A percentile compares a stretch with the other conserved stretches of the same genome.
Evolutionary conservation across 2,888 invertebrate species (phyloP).

Genomic region (Sesamia inferens): DNA sequence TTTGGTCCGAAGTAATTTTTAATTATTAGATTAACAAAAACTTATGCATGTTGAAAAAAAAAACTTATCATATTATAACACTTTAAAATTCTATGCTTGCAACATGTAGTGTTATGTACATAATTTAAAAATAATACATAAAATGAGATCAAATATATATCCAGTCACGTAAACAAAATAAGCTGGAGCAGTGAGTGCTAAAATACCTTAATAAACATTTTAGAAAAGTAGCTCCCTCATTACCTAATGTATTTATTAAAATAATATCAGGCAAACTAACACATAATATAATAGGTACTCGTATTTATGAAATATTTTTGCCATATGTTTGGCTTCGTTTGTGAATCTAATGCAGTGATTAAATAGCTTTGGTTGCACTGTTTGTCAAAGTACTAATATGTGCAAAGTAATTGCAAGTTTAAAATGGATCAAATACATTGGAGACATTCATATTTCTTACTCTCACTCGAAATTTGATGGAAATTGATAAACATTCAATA

Average conservation of each 20-base stretch:
- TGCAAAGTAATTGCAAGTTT: conserved; percentile 64
- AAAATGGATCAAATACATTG: conserved; percentile 58
- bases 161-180: conserved; percentile 78
- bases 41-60: conserved; percentile 66
- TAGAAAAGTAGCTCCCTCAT: conserved; percentile 69
- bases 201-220: conserved; percentile 70
- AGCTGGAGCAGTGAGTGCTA: conserved; percentile 74
- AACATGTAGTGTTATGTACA: conserved; percentile 79
- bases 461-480: conserved; percentile 68
- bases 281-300: conserved; percentile 51
- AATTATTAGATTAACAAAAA: conserved; percentile 59
- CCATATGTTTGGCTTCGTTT: conserved; percentile 58
- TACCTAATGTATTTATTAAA: conserved; percentile 62
- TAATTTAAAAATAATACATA: conserved; percentile 82
- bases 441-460: conserved; percentile 62
- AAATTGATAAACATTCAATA: conserved; percentile 74
- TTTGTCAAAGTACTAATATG: conserved; percentile 61
- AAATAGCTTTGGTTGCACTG: conserved; percentile 74
- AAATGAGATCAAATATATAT: conserved; percentile 87
- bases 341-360: conserved; percentile 61
- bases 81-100: conserved; percentile 72
- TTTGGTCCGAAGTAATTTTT: conserved; percentile 80
- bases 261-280: conserved; percentile 63
- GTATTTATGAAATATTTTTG: conserved; percentile 56
- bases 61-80: conserved; percentile 67